Base-by-base conservation (phyloP, 2,888 invertebrate genomes). In the Candidula unifasciata region DNA sequence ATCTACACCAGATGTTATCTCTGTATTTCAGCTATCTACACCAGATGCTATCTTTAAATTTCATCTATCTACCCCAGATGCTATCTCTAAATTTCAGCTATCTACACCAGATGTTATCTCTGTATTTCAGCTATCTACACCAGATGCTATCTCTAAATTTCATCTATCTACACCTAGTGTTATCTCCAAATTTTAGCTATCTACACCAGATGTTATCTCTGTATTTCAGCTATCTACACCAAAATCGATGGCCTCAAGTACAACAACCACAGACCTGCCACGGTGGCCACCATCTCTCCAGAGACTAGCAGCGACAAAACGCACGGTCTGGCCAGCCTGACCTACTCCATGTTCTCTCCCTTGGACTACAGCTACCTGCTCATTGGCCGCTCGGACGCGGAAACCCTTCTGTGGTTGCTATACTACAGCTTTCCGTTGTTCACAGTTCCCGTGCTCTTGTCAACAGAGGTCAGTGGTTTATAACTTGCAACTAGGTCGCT, bases 351-450 rank as follows among this genome's bases (percentile, higher is more conserved):
- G 33, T 6, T 76, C 30, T 30, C 76, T 8, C 13, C 35, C 30
- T 37, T 60, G 18, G 78, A 78, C 0, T 78, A 71, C 71, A 71
- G 33, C 24, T 81, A 81, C n/a, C n/a, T 69, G 6, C 44, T 57
- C 10, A 30, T 81, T 0, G 71, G 80, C 57, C 80, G 80, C 3
- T 24, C 71, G 18, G 57, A 81, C 30, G n/a, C 35, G 13, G 80
- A 81, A 52, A 81, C 80, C 6, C 1, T 69, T 3, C 2, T 71
- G 71, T 81, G 80, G 80, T 35, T 35, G 0, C 0, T 35, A 13
- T 81, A 81, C 80, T 81, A 81, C 60, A 81, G 57, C 33, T 71
- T 57, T 21, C 57, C 52, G 0, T 33, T 81, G 54, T 0, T 69
- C 0, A 54, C 37, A 54, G 71, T 71, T 24, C 80, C 80, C n/a